Base-by-base conservation (phyloP, 2,888 invertebrate genomes). In the Salticus scenicus region DNA sequence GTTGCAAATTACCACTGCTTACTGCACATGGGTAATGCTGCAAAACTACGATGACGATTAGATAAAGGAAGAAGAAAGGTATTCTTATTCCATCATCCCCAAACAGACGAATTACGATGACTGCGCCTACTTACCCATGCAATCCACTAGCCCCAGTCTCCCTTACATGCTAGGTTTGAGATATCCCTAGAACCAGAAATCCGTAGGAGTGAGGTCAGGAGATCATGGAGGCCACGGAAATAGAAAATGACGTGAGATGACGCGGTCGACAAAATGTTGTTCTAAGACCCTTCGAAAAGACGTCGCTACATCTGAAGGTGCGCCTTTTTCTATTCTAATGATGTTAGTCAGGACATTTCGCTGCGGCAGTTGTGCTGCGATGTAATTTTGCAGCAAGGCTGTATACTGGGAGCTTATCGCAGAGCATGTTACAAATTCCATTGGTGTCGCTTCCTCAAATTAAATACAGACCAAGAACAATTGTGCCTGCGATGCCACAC, bases 221-320 rank as follows among this genome's bases (percentile, higher is more conserved):
- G 66, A 27, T 17, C 0, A 17, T 20, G 41, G 17, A 41, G 63
- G 33, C 20, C 27, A 5, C 7, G 12, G 63, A 72, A 47, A 47
- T n/a, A 24, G 51, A 72, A 72, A 72, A 72, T 72, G 72, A 30
- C 51, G 72, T 33, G 57, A 73, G 57, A 73, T 73, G 31, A 73
- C 20, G 20, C 28, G 1, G n/a, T 72, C n/a, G 24, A 37, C 72
- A 30, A 47, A 72, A 1, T 72, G 72, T 30, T 72, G 17, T 41
- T 64, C 64, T n/a, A 64, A 4, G 12, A 41, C 63, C 27, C 42
- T 63, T 5, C 17, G 27, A 66, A 74, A 0, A 20, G 33, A 33
- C 33, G 0, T 72, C 24, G n/a, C n/a, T 57, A 37, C 0, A 27
- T 64, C 27, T 47, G 67, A 51, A 69, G 37, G 10, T 37, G 37